Conservation (phyloP, 2,888 invertebrate species). For the Strigamia maritima region DNA sequence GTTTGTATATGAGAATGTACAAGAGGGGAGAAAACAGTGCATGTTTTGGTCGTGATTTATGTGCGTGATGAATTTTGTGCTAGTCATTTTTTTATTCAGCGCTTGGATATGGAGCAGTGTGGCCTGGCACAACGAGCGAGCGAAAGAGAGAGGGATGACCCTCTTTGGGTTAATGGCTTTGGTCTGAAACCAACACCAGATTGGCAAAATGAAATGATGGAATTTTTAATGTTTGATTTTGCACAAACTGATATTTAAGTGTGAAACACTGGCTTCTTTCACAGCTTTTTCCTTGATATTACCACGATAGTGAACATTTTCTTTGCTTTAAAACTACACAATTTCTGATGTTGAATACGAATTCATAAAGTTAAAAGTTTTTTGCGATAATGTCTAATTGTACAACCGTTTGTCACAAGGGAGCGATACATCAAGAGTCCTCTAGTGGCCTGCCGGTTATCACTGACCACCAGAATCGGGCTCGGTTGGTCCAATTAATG, state of each 20-base stretch:
- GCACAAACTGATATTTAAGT: too few species aligned
- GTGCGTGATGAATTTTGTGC: constrained; percentile 31
- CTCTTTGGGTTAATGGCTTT: constrained; percentile 27
- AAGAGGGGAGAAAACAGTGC: constrained; percentile 4
- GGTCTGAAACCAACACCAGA: constrained; percentile 30
- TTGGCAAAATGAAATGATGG: constrained; percentile 14
- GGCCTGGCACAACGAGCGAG: background rate
- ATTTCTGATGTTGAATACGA: background rate
- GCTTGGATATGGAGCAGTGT: constrained; percentile 10
- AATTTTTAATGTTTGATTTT: background rate
- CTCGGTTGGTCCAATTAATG: constrained; percentile 30
- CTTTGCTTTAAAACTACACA: too few species aligned
- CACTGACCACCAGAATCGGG: constrained; percentile 22
- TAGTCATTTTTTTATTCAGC: background rate
- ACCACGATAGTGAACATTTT: too few species aligned
- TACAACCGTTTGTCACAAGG: constrained; percentile 13
- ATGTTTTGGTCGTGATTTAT: constrained; percentile 30
- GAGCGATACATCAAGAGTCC: constrained; percentile 8
- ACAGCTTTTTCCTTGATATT: too few species aligned
- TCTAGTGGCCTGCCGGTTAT: constrained; percentile 6
- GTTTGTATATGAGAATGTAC: background rate
- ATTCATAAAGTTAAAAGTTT: background rate
- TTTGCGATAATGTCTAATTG: constrained; percentile 9
- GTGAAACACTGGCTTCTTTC: too few species aligned
- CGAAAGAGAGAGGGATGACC: constrained; percentile 21